Evolutionary conservation across 2,797 vertebrate species (phyloP), one percentile per base, ranked within the genome.

Genomic region (Cephalopachus bancanus): DNA sequence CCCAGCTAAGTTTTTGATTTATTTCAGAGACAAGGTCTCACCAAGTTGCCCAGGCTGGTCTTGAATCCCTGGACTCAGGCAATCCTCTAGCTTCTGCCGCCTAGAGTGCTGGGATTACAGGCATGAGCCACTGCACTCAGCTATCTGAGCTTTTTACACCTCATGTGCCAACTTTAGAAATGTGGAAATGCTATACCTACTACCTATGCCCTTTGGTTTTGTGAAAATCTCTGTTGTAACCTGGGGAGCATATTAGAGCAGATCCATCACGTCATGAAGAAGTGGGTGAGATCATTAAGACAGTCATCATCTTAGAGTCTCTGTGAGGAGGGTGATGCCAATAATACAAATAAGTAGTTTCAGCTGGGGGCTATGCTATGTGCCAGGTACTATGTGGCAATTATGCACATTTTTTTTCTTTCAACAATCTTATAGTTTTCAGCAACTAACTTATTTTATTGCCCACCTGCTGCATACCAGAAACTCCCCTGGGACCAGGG

Each of bases 401-500:
- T 78, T 91, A 80, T 53, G 79, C 22, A 59, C 10, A 5, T 33
- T 57, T 33, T 65, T 59, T 91, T 81, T 53, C 57, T 37, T 83
- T 91, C 78, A 83, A 84, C 51, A 67, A 62, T 87, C 89, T 93
- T 37, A 72, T 67, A 72, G 92, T 67, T 95, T 67, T 93, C 89
- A 92, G 81, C 33, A 72, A 51, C 71, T 93, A 86, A 53, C 76
- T 93, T 89, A 64, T 88, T 95, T 95, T 72, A 84, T 69, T 84
- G 22, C 26, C 86, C 69, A 74, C 83, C 33, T 91, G 53, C 30
- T 65, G 67, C 81, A 78, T 79, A 74, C 79, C 74, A 71, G 76
- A 76, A 60, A 79, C 60, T 89, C 67, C 64, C 67, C 85, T 59
- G 62, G 62, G 49, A 37, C 89, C 62, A 83, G 85, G 86, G 24